Conservation (phyloP, 2,888 invertebrate species). For the Phortica okadai region DNA sequence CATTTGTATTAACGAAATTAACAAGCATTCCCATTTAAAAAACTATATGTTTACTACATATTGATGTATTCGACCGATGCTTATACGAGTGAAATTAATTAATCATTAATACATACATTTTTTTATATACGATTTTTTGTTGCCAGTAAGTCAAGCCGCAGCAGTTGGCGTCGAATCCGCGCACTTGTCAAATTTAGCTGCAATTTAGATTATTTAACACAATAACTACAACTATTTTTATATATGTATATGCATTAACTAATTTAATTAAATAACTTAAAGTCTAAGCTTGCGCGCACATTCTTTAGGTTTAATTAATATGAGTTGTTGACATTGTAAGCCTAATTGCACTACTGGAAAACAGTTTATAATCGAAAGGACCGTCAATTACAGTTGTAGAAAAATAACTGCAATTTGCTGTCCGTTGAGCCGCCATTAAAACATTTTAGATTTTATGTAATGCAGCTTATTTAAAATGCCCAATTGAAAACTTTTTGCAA, state of each 20-base stretch:
- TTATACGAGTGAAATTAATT: constrained; percentile 24
- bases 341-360: background rate
- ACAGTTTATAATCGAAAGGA: background rate
- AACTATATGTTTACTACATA: constrained; percentile 2
- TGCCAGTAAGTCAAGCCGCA: constrained; percentile 60
- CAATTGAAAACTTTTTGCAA: too few relatives aligned
- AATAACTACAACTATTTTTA: constrained; percentile 2
- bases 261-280: constrained; percentile 20
- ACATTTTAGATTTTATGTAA: background rate
- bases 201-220: constrained; percentile 9
- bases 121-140: constrained; percentile 49
- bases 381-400: background rate
- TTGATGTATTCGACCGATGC: background rate
- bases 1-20: constrained; percentile 7
- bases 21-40: constrained; percentile 10
- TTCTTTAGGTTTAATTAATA: background rate
- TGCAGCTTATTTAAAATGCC: background rate
- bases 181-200: background rate
- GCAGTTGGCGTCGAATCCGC: background rate
- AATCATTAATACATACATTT: constrained; percentile 12
- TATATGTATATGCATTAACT: constrained; percentile 18
- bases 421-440: background rate
- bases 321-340: background rate
- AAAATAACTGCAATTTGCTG: background rate
- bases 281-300: background rate